These are phyloP conservation scores for Allophyes oxyacanthae DNA, from an alignment of 2,888 invertebrate genomes.

Conservation along the genomic window DNA sequence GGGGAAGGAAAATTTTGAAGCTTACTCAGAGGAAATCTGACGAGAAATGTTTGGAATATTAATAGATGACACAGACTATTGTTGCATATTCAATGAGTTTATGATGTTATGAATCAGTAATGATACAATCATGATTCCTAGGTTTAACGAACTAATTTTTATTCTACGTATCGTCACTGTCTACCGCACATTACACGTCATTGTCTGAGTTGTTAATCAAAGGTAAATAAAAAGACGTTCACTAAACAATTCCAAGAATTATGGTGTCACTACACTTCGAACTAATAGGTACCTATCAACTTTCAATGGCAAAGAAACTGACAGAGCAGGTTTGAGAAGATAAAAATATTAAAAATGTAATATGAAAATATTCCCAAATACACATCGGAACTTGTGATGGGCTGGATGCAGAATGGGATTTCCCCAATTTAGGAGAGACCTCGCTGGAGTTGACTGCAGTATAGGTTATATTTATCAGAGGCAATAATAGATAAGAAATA, in stretches of 20 bases:
- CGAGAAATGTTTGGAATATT: constrained; percentile 36
- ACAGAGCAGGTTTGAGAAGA: too few relatives aligned
- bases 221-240: constrained; percentile 17
- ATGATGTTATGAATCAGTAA: constrained; percentile 30
- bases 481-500: too few relatives aligned
- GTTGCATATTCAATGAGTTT: constrained; percentile 34
- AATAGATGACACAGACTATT: constrained; percentile 44
- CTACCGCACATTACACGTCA: constrained; percentile 19
- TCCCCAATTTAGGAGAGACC: too few relatives aligned
- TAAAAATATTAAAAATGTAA: too few relatives aligned
- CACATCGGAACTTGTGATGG: too few relatives aligned
- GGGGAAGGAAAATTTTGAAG: constrained; percentile 20
- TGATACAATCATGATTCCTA: constrained; percentile 31
- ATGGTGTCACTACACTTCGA: background rate
- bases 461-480: too few relatives aligned
- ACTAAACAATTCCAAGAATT: background rate
- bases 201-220: constrained; percentile 7
- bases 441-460: too few relatives aligned
- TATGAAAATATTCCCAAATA: too few relatives aligned
- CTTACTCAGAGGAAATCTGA: constrained; percentile 32
- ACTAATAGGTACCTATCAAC: too few relatives aligned
- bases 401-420: too few relatives aligned
- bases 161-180: constrained; percentile 25
- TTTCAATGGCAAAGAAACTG: too few relatives aligned
- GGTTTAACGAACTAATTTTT: constrained; percentile 21